Conservation (phyloP, 2,888 invertebrate genomes). For the Lacanobia oleracea region DNA sequence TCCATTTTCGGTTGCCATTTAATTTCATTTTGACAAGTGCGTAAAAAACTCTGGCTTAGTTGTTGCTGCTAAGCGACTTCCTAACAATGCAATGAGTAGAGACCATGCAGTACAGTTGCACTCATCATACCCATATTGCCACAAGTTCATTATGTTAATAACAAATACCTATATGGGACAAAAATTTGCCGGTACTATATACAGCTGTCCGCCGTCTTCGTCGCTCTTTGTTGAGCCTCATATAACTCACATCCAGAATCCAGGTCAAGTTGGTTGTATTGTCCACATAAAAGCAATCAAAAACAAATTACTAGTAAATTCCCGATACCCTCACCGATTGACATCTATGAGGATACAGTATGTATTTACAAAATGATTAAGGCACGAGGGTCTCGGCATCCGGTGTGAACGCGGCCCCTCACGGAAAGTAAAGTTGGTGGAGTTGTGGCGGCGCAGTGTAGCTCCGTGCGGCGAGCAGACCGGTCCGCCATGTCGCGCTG, state of each 20-base stretch:
- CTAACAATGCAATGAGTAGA: not conserved
- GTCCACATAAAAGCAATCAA: constrained; percentile 17
- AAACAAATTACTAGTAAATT: constrained; percentile 34
- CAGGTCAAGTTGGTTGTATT: not conserved
- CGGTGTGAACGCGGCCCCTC: constrained; percentile 81
- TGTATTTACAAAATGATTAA: constrained; percentile 50
- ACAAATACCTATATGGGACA: not conserved
- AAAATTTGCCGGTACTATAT: not conserved
- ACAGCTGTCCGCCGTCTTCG: too few relatives aligned
- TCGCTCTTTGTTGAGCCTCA: not conserved
- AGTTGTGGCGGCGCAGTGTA: constrained; percentile 81
- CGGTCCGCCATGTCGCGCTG: constrained; percentile 84
- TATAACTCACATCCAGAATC: constrained; percentile 1
- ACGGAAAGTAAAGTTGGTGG: constrained; percentile 88
- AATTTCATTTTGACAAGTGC: not conserved
- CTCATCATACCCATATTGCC: not conserved
- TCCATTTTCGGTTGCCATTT: not conserved
- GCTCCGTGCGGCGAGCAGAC: constrained; percentile 82
- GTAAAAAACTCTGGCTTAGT: not conserved
- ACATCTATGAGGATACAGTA: constrained; percentile 19
- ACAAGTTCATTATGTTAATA: not conserved
- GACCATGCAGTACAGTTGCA: not conserved
- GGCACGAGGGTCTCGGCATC: constrained; percentile 36
- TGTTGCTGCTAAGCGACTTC: not conserved
- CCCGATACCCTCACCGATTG: constrained; percentile 20